Evolutionary conservation across 2,888 invertebrate species (phyloP).

Genomic region (Lepetodrilus schrolli): DNA sequence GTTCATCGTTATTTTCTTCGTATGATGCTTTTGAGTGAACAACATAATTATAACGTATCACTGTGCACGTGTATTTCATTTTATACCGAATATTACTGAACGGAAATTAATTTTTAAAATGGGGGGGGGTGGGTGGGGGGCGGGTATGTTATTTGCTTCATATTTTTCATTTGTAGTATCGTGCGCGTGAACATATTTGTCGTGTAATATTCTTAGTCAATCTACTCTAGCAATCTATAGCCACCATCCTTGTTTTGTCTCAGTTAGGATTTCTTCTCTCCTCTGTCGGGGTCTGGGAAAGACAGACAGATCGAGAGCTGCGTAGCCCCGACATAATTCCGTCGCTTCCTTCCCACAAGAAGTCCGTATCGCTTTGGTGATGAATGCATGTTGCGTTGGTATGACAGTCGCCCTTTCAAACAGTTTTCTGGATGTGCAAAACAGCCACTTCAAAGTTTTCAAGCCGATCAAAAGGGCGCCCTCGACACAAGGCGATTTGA

Average conservation of each 20-base stretch:
- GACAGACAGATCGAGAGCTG: slow-evolving; percentile 4
- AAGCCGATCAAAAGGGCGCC: slow-evolving; percentile 21
- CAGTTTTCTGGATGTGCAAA: slow-evolving; percentile 30
- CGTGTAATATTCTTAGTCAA: no score
- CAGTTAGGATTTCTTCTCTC: not conserved
- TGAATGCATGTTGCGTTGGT: slow-evolving; percentile 23
- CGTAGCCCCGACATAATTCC: not conserved
- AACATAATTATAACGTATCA: no score
- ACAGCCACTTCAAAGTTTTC: slow-evolving; percentile 27
- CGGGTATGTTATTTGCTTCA: no score
- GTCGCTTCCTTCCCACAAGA: slow-evolving; percentile 11
- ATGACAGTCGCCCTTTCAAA: slow-evolving; percentile 22
- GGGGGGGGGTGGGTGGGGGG: no score
- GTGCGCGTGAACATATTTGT: no score
- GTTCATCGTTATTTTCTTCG: no score
- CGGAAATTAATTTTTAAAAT: no score
- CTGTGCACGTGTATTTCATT: no score
- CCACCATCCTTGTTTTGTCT: not conserved
- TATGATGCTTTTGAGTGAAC: no score
- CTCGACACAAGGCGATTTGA: slow-evolving; percentile 22
- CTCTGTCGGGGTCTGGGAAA: slow-evolving; percentile 20
- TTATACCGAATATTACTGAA: no score
- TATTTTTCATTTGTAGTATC: no score
- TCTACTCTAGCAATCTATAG: not conserved
- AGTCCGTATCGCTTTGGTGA: slow-evolving; percentile 7